These are phyloP conservation scores for Phania funesta DNA, from an alignment of 2,888 invertebrate genomes.

Conservation along the genomic window DNA sequence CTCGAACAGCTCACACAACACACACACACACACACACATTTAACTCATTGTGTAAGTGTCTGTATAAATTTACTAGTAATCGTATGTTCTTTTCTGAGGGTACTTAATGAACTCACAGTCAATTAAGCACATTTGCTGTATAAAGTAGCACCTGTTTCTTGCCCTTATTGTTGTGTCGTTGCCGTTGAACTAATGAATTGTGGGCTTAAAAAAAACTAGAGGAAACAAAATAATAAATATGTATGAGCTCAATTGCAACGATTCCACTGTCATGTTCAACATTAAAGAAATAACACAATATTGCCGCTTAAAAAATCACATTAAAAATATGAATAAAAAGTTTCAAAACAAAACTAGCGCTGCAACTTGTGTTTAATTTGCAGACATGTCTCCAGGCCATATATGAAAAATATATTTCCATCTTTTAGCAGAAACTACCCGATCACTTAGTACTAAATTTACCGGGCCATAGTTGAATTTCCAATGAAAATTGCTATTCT, in stretches of 20 bases:
- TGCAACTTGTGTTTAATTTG: background rate
- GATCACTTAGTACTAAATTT: conserved; percentile 30
- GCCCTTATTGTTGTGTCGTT: conserved; percentile 23
- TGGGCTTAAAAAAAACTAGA: background rate
- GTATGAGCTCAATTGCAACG: background rate
- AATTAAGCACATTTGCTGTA: conserved; percentile 61
- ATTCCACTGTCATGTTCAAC: background rate
- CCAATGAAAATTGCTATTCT: conserved; percentile 1
- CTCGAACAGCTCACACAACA: no score
- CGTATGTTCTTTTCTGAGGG: conserved; percentile 27
- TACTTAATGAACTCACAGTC: conserved; percentile 55
- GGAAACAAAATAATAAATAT: conserved; percentile 16
- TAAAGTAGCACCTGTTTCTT: conserved; percentile 56
- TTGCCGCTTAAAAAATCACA: background rate
- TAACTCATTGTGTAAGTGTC: background rate
- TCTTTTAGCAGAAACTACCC: background rate
- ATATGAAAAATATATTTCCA: background rate
- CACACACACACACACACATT: background rate
- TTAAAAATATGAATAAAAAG: background rate
- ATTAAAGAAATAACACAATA: conserved; percentile 11
- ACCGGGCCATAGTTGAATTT: conserved; percentile 23
- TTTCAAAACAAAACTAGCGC: background rate
- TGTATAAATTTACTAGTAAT: conserved; percentile 17
- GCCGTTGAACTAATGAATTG: conserved; percentile 32
- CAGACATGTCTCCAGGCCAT: background rate